These are phyloP conservation scores for Dendrolimus houi DNA, from an alignment of 2,888 invertebrate genomes.

Conservation along the genomic window DNA sequence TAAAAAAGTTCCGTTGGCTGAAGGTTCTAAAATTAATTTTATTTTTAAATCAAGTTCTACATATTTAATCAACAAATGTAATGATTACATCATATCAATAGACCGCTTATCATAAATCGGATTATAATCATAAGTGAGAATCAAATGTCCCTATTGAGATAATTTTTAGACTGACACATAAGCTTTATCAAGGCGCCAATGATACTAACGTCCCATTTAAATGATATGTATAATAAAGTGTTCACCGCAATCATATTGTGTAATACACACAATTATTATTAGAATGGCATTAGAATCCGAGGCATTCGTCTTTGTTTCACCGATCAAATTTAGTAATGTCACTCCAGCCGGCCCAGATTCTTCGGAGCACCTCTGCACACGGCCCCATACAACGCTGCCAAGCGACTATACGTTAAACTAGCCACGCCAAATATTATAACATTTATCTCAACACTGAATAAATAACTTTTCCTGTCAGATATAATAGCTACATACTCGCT, in stretches of 20 bases:
- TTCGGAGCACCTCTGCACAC: slow-evolving; percentile 65
- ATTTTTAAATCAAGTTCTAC: too few relatives aligned
- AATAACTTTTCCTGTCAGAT: slow-evolving; percentile 49
- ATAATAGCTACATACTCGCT: slow-evolving; percentile 35
- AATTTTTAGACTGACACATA: too few relatives aligned
- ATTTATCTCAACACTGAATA: slow-evolving; percentile 41
- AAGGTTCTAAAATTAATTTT: too few relatives aligned
- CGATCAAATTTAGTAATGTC: slow-evolving; percentile 74
- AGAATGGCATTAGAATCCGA: slow-evolving; percentile 36
- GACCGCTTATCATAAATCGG: too few relatives aligned
- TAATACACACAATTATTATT: slow-evolving; percentile 14
- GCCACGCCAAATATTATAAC: slow-evolving; percentile 45
- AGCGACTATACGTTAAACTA: slow-evolving; percentile 37
- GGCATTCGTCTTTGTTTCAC: slow-evolving; percentile 59
- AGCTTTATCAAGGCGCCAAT: too few relatives aligned
- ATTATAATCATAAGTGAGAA: too few relatives aligned
- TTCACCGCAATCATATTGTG: slow-evolving; percentile 6
- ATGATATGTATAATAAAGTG: neutral
- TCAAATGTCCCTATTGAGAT: too few relatives aligned
- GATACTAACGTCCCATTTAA: neutral
- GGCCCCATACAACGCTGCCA: slow-evolving; percentile 65
- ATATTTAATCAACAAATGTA: too few relatives aligned
- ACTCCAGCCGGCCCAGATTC: slow-evolving; percentile 74
- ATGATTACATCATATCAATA: too few relatives aligned
- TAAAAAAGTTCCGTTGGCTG: too few relatives aligned